phyloP scores from a whole-genome alignment of 2,113 vertebrate species.

The Scomber japonicus region DNA sequence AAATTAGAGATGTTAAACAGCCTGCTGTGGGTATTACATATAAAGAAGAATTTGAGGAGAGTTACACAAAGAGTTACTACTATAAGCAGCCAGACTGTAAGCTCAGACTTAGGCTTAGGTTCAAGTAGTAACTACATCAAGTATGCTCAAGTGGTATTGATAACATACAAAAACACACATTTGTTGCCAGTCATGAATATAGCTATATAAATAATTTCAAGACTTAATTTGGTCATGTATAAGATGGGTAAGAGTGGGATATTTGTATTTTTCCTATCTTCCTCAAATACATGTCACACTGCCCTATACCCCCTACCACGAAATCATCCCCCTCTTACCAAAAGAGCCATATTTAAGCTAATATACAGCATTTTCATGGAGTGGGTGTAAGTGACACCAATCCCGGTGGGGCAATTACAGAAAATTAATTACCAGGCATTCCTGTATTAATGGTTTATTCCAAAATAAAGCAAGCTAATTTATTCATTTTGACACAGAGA shows the following conservation, averaged over 20 bases:
- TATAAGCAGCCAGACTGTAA: slow-evolving; percentile 69
- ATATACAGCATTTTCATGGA: slow-evolving; percentile 77
- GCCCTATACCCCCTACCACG: neutral
- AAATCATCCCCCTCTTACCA: slow-evolving; percentile 34
- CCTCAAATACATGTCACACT: slow-evolving; percentile 40
- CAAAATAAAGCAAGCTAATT: slow-evolving; percentile 85
- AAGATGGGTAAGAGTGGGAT: slow-evolving; percentile 27
- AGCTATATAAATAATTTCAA: slow-evolving; percentile 30
- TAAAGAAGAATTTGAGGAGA: slow-evolving; percentile 79
- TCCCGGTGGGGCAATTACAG: slow-evolving; percentile 84
- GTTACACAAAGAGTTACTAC: slow-evolving; percentile 80
- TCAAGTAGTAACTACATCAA: slow-evolving; percentile 74
- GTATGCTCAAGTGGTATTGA: slow-evolving; percentile 68
- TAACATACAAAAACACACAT: slow-evolving; percentile 63
- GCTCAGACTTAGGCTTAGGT: slow-evolving; percentile 79
- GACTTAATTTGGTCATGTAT: slow-evolving; percentile 49
- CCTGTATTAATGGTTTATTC: slow-evolving; percentile 83
- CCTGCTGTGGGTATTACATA: slow-evolving; percentile 83
- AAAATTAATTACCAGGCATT: slow-evolving; percentile 85
- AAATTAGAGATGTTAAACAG: slow-evolving; percentile 87
- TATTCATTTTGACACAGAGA: slow-evolving; percentile 81
- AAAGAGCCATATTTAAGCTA: slow-evolving; percentile 77
- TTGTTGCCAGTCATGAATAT: slow-evolving; percentile 36
- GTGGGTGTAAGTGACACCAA: slow-evolving; percentile 83
- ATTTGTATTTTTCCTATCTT: slow-evolving; percentile 31